phyloP scores from a whole-genome alignment of 2,797 vertebrate genomes.

The Phyllotis vaccarum region DNA sequence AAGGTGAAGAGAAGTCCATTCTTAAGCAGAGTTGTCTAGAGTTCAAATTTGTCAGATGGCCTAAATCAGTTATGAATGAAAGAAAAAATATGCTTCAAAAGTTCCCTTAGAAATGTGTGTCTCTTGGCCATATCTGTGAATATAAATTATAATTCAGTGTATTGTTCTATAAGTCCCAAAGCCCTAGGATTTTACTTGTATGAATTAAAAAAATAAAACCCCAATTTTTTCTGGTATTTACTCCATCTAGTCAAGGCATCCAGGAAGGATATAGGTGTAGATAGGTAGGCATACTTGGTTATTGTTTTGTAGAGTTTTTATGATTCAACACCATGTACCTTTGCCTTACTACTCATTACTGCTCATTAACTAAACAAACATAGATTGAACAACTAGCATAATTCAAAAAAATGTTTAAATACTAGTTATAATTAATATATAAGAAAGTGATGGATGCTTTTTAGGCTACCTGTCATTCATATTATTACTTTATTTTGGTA shows the following conservation, averaged over 20 bases:
- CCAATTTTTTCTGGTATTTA: neutral
- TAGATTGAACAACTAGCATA: neutral
- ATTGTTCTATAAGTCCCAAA: slow-evolving; percentile 42
- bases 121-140: slow-evolving; percentile 4
- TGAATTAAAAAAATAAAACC: neutral
- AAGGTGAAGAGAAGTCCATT: slow-evolving; percentile 71
- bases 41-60: slow-evolving; percentile 72
- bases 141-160: slow-evolving; percentile 40
- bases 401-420: neutral
- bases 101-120: slow-evolving; percentile 31
- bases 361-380: neutral
- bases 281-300: neutral
- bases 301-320: neutral
- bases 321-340: neutral
- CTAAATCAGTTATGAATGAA: slow-evolving; percentile 47
- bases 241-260: neutral
- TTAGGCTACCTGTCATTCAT: neutral
- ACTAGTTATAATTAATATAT: neutral
- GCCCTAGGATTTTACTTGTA: neutral
- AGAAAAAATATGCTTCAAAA: slow-evolving; percentile 40
- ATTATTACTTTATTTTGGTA: neutral
- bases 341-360: neutral
- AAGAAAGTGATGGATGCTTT: neutral
- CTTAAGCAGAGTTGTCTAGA: slow-evolving; percentile 61
- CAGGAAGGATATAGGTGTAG: neutral